A percentile compares a stretch with the other conserved stretches of the same genome.
Conservation (phyloP, 2,113 vertebrate genomes). For the Otocyon megalotis region DNA sequence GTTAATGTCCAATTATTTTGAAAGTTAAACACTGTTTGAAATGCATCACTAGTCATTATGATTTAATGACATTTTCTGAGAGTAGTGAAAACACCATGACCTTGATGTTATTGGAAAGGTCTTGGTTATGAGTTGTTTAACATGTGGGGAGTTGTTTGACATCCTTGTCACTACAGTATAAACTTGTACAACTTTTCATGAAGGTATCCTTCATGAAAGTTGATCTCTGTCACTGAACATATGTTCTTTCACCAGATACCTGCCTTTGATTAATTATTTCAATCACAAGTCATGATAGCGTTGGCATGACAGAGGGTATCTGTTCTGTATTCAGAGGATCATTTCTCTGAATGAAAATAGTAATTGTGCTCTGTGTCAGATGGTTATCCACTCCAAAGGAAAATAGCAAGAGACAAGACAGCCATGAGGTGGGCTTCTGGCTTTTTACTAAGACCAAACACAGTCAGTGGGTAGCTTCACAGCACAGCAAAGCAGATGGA, state of each 20-base stretch:
- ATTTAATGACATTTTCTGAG: neutral
- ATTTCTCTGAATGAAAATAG: constrained; percentile 39
- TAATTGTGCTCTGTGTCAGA: neutral
- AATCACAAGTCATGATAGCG: neutral
- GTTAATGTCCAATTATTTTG: neutral
- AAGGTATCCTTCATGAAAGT: neutral
- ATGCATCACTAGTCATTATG: neutral
- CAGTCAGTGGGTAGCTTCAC: neutral
- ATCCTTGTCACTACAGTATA: constrained; percentile 28
- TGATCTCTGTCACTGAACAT: neutral
- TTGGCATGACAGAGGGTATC: neutral
- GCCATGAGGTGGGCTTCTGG: neutral
- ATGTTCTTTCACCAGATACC: neutral
- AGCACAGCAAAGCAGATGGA: neutral
- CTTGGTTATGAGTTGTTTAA: neutral
- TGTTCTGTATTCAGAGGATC: neutral
- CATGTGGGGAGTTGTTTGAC: neutral
- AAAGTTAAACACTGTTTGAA: constrained; percentile 7
- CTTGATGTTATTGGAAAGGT: neutral
- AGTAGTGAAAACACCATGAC: neutral
- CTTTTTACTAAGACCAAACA: neutral
- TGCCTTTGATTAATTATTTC: neutral
- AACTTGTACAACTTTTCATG: neutral
- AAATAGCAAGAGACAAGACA: neutral
- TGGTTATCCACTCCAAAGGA: constrained; percentile 16